Conservation (phyloP, 2,797 vertebrate species). For the Simalia tracyae region DNA sequence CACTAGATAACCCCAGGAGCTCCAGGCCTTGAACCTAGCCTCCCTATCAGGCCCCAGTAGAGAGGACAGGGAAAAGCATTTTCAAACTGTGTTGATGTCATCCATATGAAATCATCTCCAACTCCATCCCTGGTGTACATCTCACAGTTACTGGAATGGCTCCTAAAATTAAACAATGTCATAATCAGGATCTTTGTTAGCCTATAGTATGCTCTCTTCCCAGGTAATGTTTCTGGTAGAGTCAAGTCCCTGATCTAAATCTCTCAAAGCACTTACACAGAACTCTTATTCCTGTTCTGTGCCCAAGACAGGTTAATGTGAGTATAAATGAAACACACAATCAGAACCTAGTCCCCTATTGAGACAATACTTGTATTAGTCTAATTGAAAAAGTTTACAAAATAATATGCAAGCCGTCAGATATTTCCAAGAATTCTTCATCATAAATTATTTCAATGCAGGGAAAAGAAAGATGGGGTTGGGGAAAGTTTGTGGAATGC, state of each 20-base stretch:
- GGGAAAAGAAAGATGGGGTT: background rate
- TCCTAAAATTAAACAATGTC: slow-evolving; percentile 24
- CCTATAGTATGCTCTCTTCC: background rate
- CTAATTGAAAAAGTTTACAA: background rate
- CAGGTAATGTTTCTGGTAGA: background rate
- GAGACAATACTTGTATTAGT: too few species aligned
- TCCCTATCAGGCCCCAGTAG: background rate
- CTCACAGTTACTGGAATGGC: background rate
- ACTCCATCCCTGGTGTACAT: background rate
- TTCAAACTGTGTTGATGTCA: slow-evolving; percentile 7
- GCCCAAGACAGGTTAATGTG: too few species aligned
- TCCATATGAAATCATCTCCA: slow-evolving; percentile 15
- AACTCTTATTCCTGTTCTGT: background rate
- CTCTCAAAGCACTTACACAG: background rate
- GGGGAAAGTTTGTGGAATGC: background rate
- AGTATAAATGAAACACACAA: too few species aligned
- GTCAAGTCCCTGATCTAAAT: background rate
- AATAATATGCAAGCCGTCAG: background rate
- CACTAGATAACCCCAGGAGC: background rate
- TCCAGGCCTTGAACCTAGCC: background rate
- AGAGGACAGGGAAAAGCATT: background rate
- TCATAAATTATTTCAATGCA: background rate
- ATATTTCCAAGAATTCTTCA: background rate
- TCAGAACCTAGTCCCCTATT: too few species aligned
- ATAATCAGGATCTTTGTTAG: background rate